These are phyloP conservation scores for Gymnocephalus cernua DNA, from an alignment of 2,113 vertebrate species.

Conservation along the genomic window DNA sequence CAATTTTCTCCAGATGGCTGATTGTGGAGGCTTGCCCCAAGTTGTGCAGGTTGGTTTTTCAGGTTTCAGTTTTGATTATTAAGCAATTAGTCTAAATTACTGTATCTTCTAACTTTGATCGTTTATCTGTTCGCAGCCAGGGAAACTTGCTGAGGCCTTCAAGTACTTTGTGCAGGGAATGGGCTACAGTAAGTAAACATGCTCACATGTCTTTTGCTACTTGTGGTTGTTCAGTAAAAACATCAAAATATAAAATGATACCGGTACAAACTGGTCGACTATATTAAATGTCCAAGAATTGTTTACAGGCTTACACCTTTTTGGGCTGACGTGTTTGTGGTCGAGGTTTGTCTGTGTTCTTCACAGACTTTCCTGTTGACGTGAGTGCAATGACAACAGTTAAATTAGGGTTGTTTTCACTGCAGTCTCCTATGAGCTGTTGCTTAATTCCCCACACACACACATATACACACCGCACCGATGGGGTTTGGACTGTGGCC, in stretches of 20 bases:
- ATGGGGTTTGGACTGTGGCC: slow-evolving; percentile 37
- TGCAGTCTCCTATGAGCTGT: slow-evolving; percentile 27
- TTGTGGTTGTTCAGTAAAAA: slow-evolving; percentile 15
- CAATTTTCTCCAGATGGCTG: slow-evolving; percentile 90
- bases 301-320: slow-evolving; percentile 32
- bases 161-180: slow-evolving; percentile 89
- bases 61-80: background rate
- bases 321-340: slow-evolving; percentile 65
- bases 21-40: slow-evolving; percentile 96
- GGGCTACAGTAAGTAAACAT: slow-evolving; percentile 87
- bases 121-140: slow-evolving; percentile 78
- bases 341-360: slow-evolving; percentile 30
- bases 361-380: slow-evolving; percentile 70
- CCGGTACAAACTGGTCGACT: background rate
- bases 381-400: slow-evolving; percentile 59
- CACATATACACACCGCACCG: no score
- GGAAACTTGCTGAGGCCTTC: slow-evolving; percentile 87
- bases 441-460: slow-evolving; percentile 34
- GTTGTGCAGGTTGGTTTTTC: slow-evolving; percentile 91
- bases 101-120: background rate
- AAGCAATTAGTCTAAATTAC: background rate
- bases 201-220: background rate
- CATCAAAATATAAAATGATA: background rate
- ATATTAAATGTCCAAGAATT: background rate
- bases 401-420: slow-evolving; percentile 46